Conservation (phyloP, 1,140 invertebrate genomes). For the Philotrypesis tridentata region DNA sequence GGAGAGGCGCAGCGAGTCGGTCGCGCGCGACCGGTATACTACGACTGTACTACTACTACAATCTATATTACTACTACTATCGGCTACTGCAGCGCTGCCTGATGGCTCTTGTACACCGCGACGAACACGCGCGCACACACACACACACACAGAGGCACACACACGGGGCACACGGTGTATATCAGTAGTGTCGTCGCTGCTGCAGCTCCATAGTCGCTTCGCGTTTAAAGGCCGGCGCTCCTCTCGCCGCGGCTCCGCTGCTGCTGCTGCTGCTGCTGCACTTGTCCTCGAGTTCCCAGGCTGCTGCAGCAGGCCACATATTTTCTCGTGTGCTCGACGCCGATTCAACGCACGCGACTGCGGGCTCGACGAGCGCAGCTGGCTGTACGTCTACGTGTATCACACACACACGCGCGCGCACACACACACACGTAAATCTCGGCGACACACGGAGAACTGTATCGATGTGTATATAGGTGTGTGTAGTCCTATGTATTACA, state of each 20-base stretch:
- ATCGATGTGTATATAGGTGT: not conserved
- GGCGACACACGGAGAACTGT: no score
- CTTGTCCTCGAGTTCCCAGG: slow-evolving; percentile 38
- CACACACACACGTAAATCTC: no score
- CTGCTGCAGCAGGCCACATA: slow-evolving; percentile 17
- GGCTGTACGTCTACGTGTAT: no score
- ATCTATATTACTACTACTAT: not conserved
- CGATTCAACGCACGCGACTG: not conserved
- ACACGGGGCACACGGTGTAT: not conserved
- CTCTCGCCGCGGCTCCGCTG: not conserved
- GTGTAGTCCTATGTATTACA: not conserved
- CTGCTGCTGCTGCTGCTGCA: slow-evolving; percentile 14
- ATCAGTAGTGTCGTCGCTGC: slow-evolving; percentile 7
- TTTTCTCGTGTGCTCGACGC: not conserved
- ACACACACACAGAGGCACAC: no score
- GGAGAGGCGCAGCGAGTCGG: not conserved
- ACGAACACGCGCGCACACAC: no score
- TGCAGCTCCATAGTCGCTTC: slow-evolving; percentile 9
- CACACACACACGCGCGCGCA: no score
- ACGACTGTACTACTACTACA: not conserved
- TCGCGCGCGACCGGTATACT: not conserved
- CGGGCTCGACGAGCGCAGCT: no score
- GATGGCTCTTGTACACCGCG: no score
- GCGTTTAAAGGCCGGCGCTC: slow-evolving; percentile 43
- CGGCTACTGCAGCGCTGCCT: not conserved